phyloP scores from a whole-genome alignment of 2,888 invertebrate genomes.

The Leptothorax acervorum region DNA sequence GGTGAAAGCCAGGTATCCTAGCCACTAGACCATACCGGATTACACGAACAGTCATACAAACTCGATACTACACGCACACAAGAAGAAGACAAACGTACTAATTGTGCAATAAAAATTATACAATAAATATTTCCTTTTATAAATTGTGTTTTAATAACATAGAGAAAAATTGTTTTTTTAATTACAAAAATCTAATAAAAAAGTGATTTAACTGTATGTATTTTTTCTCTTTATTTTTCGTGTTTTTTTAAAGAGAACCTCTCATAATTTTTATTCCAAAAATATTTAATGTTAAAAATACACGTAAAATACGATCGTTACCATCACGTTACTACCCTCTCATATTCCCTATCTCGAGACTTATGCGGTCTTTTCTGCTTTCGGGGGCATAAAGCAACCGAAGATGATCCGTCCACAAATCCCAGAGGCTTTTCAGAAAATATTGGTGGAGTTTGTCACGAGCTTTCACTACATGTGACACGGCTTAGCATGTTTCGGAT shows the following conservation, averaged over 20 bases:
- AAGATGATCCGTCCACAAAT: slow-evolving; percentile 58
- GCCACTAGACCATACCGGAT: slow-evolving; percentile 89
- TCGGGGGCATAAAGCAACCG: slow-evolving; percentile 47
- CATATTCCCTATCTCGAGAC: neutral
- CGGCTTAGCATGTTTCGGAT: slow-evolving; percentile 3
- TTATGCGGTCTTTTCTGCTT: slow-evolving; percentile 25
- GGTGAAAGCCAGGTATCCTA: slow-evolving; percentile 89
- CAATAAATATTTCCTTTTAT: neutral
- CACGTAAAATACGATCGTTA: neutral
- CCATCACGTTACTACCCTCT: neutral
- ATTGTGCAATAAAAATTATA: neutral
- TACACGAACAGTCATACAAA: accelerated
- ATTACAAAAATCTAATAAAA: neutral
- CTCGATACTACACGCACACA: neutral
- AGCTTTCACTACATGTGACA: neutral
- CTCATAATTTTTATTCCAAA: neutral
- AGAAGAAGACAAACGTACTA: neutral
- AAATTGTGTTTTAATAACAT: neutral
- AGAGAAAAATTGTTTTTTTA: neutral
- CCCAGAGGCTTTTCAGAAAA: slow-evolving; percentile 59
- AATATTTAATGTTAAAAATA: neutral
- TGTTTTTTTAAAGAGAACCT: neutral
- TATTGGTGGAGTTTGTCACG: slow-evolving; percentile 48
- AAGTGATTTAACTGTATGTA: neutral
- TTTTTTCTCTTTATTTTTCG: neutral